Percentiles rank a stretch among this genome's conserved stretches.
Conservation (phyloP, 2,113 vertebrate genomes). For the Halcyon senegalensis region DNA sequence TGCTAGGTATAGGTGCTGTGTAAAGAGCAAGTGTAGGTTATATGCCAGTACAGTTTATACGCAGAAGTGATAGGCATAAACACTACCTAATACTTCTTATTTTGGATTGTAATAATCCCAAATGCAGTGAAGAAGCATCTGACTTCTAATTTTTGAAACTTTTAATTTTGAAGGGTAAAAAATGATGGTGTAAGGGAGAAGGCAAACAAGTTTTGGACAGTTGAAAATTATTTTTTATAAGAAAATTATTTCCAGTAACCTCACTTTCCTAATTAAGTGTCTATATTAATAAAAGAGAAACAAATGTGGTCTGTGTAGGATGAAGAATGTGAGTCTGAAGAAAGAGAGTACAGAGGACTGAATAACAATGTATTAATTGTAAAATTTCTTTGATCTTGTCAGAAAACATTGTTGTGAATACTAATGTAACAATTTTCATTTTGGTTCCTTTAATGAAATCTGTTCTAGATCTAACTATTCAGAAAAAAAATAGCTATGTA, state of each 20-base stretch:
- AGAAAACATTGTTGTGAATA: constrained; percentile 17
- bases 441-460: constrained; percentile 9
- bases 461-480: not conserved
- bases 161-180: not conserved
- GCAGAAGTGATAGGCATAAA: not conserved
- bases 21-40: not conserved
- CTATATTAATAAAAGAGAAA: constrained; percentile 6
- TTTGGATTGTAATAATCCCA: not conserved
- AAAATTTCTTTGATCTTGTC: not conserved
- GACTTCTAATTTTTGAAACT: not conserved
- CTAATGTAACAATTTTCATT: not conserved
- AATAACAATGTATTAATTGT: not conserved
- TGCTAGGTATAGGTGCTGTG: not conserved
- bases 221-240: not conserved
- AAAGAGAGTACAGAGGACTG: not conserved
- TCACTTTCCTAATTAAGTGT: not conserved
- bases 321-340: constrained; percentile 14
- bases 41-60: not conserved
- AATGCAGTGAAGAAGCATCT: not conserved
- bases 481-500: not conserved
- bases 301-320: not conserved
- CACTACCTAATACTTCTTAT: not conserved
- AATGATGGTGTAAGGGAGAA: not conserved
- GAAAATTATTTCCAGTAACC: not conserved
- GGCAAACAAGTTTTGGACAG: not conserved